Base-by-base conservation (phyloP, 1,140 invertebrate genomes). In the Bombus ignitus region DNA sequence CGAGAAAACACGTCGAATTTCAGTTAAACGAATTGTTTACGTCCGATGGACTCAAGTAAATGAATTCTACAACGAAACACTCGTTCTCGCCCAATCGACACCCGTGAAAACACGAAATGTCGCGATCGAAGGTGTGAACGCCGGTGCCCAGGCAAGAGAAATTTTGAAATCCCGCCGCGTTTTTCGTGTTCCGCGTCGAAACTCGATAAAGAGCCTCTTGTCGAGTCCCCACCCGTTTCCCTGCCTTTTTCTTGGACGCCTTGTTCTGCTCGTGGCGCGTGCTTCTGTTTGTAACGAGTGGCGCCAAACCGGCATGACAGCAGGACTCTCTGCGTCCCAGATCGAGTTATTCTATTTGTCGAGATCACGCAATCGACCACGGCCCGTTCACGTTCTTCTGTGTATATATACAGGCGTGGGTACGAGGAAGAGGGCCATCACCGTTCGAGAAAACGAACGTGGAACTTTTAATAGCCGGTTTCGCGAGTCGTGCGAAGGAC, bases 381-480 rank as follows among this genome's bases (percentile, higher is more conserved):
- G 53, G 25, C 12, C 39, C 25, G 57, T 65, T 78, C 76, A 65
- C 37, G 28, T 28, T 76, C 28, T 39, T 28, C 68, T 22, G 32
- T 44, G 28, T 37, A 22, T 32, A 42, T 18, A 32, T 44, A 66
- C 42, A 37, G 0, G 73, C 32, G 35, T 42, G 35, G 28, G 70
- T 72, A 39, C 13, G 42, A 73, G 59, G 68, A 76, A 53, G 78
- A 66, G 65, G 32, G 65, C 59, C 59, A 62, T 1, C 28, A 13
- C 8, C n/a, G 65, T 3, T 35, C 32, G 32, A 44, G 66, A 72
- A 35, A 71, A 53, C 59, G 85, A 79, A 81, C 65, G 47, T 79
- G 86, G 44, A 74, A 87, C 81, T 86, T 89, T 89, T 86, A 89
- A 89, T 89, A 89, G 84, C 47, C 72, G 84, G 57, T 88, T 89